Evolutionary conservation across 2,888 invertebrate species (phyloP).

Genomic region (Melanophora roralis): DNA sequence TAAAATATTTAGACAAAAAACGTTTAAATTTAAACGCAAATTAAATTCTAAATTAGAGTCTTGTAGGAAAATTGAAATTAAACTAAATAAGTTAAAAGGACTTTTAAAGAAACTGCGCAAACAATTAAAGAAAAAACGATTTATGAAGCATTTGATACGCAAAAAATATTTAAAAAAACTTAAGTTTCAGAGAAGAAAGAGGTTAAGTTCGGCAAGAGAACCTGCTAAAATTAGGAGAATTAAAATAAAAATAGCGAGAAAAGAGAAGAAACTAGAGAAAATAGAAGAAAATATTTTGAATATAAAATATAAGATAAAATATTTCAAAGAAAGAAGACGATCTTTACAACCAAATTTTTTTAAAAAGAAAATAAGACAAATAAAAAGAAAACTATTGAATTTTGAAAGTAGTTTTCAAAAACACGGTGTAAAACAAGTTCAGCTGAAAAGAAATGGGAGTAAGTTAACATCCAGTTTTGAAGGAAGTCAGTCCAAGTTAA

Average conservation of each 20-base stretch:
- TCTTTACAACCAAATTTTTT: neutral
- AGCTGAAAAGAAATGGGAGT: too few relatives aligned
- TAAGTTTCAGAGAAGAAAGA: neutral
- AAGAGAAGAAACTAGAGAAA: neutral
- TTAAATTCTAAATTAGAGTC: neutral
- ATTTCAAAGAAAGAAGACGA: neutral
- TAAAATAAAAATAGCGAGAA: neutral
- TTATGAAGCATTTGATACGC: neutral
- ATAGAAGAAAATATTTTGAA: neutral
- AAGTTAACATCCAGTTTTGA: neutral
- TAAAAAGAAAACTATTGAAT: neutral
- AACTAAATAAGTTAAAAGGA: neutral
- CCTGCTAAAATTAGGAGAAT: neutral
- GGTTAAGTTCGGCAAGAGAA: neutral
- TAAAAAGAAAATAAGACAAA: neutral
- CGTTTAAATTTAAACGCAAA: neutral
- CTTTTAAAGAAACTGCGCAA: neutral
- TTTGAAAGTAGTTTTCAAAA: too few relatives aligned
- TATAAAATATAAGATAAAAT: neutral
- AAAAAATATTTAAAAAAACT: constrained; percentile 10
- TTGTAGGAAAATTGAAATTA: neutral
- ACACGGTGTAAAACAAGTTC: too few relatives aligned
- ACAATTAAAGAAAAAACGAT: neutral
- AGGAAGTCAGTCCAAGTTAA: neutral
- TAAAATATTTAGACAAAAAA: neutral